Evolutionary conservation across 2,888 invertebrate genomes (phyloP).

Genomic region (Dysmachus trigonus): DNA sequence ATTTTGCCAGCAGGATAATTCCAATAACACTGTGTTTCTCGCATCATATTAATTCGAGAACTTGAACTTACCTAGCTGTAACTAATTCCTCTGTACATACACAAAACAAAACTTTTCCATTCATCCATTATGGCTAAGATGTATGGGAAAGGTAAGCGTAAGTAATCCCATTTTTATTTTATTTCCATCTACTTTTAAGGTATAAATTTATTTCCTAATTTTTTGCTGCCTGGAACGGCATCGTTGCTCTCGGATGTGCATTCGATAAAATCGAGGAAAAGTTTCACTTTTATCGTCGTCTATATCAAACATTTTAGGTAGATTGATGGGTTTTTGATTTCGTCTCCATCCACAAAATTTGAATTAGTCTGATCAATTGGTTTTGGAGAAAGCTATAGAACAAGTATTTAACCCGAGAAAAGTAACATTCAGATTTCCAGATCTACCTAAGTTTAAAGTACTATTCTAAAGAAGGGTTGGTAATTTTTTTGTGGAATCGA

Average conservation of each 20-base stretch:
- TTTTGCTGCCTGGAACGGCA: background rate
- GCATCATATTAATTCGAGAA: slow-evolving; percentile 31
- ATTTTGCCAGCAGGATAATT: slow-evolving; percentile 2
- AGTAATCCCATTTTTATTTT: slow-evolving; percentile 57
- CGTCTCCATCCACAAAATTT: background rate
- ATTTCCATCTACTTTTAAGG: slow-evolving; percentile 34
- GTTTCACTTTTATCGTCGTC: background rate
- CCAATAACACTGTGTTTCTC: slow-evolving; percentile 33
- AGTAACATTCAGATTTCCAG: too few relatives aligned
- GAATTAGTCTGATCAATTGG: background rate
- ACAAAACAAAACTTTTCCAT: slow-evolving; percentile 38
- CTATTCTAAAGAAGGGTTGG: too few relatives aligned
- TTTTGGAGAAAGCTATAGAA: too few relatives aligned
- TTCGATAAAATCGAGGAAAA: background rate
- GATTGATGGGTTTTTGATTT: background rate
- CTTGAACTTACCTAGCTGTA: background rate
- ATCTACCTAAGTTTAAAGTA: too few relatives aligned
- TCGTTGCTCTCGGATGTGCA: background rate
- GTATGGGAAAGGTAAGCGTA: slow-evolving; percentile 67
- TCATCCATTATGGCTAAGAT: slow-evolving; percentile 62
- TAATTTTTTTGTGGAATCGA: too few relatives aligned
- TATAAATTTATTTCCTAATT: background rate
- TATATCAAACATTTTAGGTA: background rate
- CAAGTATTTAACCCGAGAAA: too few relatives aligned
- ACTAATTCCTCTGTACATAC: slow-evolving; percentile 38